Percentiles rank a stretch among this genome's conserved stretches.
Conservation (phyloP, 1,140 invertebrate genomes). For the Oncopodura yosiiana region DNA sequence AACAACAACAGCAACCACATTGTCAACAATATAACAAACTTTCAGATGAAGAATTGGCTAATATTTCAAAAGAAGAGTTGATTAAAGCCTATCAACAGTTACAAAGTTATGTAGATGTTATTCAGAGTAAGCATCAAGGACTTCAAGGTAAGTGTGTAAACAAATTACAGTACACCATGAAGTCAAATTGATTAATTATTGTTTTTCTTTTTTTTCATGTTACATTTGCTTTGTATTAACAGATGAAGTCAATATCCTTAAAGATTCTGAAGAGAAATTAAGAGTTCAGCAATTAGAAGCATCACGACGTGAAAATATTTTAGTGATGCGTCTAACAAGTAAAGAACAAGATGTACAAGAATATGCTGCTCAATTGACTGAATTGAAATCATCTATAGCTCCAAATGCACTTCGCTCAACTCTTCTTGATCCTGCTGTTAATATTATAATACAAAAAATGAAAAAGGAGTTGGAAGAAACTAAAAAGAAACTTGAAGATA, state of each 20-base stretch:
- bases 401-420: conserved; percentile 67
- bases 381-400: conserved; percentile 72
- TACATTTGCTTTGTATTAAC: conserved; percentile 40
- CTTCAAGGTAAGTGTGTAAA: conserved; percentile 16
- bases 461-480: conserved; percentile 80
- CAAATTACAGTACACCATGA: neutral
- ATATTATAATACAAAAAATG: conserved; percentile 83
- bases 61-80: conserved; percentile 6
- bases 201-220: conserved; percentile 6
- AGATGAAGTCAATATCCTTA: conserved; percentile 63
- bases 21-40: too few relatives aligned
- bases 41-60: neutral
- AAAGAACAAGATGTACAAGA: conserved; percentile 96
- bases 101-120: conserved; percentile 11
- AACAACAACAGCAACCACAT: too few relatives aligned
- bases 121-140: conserved; percentile 9
- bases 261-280: conserved; percentile 69
- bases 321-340: conserved; percentile 76
- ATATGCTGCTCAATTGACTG: conserved; percentile 83
- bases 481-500: conserved; percentile 86
- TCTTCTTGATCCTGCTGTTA: conserved; percentile 88
- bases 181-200: neutral
- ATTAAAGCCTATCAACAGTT: conserved; percentile 1
- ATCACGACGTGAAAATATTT: conserved; percentile 77
- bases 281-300: conserved; percentile 72